Evolutionary conservation across 2,888 invertebrate genomes (phyloP), one percentile per base, ranked within the genome.

Genomic region (Nemotelus nigrinus): DNA sequence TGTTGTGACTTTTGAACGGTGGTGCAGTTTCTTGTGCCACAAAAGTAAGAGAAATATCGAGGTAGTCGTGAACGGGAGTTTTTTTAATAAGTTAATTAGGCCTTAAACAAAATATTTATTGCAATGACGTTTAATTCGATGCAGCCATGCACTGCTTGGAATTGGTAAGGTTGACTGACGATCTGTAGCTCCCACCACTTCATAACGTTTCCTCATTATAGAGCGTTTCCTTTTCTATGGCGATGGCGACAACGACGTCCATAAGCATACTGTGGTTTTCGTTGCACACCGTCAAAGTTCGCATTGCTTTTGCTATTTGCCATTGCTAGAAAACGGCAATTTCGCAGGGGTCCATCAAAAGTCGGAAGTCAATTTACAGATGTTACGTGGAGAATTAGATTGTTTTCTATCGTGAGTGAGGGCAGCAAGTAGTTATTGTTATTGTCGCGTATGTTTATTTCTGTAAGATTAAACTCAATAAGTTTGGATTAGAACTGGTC

Each of bases 181-280:
- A 57, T 45, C 8, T 39, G 7, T 25, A n/a, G 5, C 10, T n/a
- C 44, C 70, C 45, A n/a, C 58, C 74, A 60, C 50, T 48, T 74
- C 70, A 79, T 67, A 76, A 65, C 76, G 80, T 77, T 80, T 80
- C 80, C 80, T 80, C 80, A 80, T 80, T 80, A 79, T 77, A 72
- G 76, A 74, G 71, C 76, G 79, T 77, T 80, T 80, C 80, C 80
- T 78, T 80, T 78, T 80, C 76, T 77, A 68, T 65, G 55, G 6
- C 55, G 41, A 8, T 65, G 75, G 65, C 74, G 64, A 67, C 75
- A 68, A 74, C 55, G 41, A 8, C 70, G 75, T 72, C 74, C 70
- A 65, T 70, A 68, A 74, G 47, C 68, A 74, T 55, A 25, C 25
- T 25, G 25, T 74, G 78, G 44, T 25, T 47, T 67, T 67, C 7